Percentiles rank a stretch among this genome's conserved stretches.
Conservation (phyloP, 2,797 vertebrate species). For the Phoeniculus purpureus region DNA sequence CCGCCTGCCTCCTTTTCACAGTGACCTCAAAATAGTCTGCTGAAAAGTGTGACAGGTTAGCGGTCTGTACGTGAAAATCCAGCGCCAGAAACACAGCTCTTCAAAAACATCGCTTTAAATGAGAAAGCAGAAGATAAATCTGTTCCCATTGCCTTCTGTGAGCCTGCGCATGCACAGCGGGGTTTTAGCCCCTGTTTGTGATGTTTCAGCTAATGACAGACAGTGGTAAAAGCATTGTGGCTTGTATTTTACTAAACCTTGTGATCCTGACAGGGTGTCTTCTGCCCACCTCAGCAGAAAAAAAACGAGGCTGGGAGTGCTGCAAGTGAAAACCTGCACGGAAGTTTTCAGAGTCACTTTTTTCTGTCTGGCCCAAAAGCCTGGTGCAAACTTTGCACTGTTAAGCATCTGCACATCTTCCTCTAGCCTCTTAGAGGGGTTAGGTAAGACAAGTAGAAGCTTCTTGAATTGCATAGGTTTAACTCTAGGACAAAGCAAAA, state of each 20-base stretch:
- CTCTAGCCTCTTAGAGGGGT: not conserved
- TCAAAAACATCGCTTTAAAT: not conserved
- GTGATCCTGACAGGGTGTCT: not conserved
- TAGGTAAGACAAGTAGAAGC: not conserved
- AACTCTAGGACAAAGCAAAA: not conserved
- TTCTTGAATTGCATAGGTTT: not conserved
- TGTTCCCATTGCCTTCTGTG: not conserved
- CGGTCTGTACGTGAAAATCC: not conserved
- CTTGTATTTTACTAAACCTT: slow-evolving; percentile 13
- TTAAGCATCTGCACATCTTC: not conserved
- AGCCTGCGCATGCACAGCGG: not conserved
- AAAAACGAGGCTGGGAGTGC: not conserved
- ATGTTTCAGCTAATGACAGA: not conserved
- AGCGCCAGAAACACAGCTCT: not conserved
- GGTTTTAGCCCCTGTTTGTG: not conserved
- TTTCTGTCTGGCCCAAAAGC: not conserved
- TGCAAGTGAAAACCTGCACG: not conserved
- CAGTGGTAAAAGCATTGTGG: not conserved
- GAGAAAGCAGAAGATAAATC: not conserved
- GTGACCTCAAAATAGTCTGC: not conserved
- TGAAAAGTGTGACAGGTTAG: not conserved
- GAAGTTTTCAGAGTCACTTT: not conserved
- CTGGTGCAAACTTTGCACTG: not conserved
- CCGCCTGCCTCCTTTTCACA: not conserved
- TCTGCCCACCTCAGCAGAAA: not conserved